Evolutionary conservation across 2,888 invertebrate genomes (phyloP).

Genomic region (Hetaerina titia): DNA sequence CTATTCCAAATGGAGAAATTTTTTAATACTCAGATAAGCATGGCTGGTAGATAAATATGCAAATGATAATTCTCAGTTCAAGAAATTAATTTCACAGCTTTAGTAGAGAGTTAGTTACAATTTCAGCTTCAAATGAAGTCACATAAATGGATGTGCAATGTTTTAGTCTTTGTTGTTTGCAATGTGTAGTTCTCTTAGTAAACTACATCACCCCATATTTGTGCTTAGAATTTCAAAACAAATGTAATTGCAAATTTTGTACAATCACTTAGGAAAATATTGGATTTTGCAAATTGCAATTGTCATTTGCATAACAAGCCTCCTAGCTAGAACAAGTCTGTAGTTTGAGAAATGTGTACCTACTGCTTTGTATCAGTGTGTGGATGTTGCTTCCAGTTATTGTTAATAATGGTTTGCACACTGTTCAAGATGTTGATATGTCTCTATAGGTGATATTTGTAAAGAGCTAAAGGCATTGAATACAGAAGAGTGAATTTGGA

Average conservation of each 20-base stretch:
- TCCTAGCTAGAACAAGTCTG: neutral
- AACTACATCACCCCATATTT: neutral
- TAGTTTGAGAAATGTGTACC: neutral
- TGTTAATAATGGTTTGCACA: neutral
- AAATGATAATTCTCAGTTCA: neutral
- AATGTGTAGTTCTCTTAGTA: neutral
- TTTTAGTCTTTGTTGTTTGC: neutral
- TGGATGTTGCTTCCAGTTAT: constrained; percentile 45
- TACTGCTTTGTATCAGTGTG: constrained; percentile 11
- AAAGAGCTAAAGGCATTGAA: neutral
- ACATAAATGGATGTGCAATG: neutral
- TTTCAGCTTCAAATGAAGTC: neutral
- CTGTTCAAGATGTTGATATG: constrained; percentile 9
- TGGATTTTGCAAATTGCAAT: neutral
- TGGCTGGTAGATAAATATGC: neutral
- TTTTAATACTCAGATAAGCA: neutral
- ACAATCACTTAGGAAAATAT: neutral
- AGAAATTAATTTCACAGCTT: neutral
- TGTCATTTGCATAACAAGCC: neutral
- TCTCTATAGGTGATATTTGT: neutral
- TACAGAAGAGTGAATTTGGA: constrained; percentile 8
- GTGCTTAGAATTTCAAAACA: neutral
- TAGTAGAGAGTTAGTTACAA: neutral
- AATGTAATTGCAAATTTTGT: neutral
- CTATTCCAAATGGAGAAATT: neutral